phyloP scores from a whole-genome alignment of 2,113 vertebrate species.

The Colinus virginianus region DNA sequence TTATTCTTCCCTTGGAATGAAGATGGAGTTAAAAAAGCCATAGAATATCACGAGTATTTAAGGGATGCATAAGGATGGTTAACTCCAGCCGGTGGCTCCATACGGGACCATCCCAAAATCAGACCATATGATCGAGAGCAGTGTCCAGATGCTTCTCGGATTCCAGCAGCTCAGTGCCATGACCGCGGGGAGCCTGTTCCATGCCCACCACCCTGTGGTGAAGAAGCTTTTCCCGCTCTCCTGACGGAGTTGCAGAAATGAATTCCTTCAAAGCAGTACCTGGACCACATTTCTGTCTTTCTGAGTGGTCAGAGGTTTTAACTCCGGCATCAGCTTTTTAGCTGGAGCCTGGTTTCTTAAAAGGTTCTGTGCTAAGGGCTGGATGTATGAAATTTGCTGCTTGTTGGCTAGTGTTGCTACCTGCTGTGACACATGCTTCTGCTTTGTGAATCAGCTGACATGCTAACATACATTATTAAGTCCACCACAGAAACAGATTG shows the following conservation, averaged over 20 bases:
- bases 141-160: no score
- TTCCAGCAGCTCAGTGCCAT: no score
- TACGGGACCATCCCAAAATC: no score
- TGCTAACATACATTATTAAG: neutral
- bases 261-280: neutral
- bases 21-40: neutral
- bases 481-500: neutral
- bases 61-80: no score
- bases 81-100: no score
- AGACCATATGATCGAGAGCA: no score
- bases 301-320: neutral
- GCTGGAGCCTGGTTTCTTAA: neutral
- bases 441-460: neutral
- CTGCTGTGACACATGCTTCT: neutral
- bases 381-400: neutral
- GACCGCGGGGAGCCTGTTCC: no score
- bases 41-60: no score
- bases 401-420: neutral
- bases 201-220: no score
- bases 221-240: no score
- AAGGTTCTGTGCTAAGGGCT: neutral
- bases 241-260: neutral
- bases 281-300: fast-evolving
- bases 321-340: neutral
- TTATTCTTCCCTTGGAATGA: neutral